phyloP scores from a whole-genome alignment of 2,113 vertebrate genomes.

The Myotis lucifugus region DNA sequence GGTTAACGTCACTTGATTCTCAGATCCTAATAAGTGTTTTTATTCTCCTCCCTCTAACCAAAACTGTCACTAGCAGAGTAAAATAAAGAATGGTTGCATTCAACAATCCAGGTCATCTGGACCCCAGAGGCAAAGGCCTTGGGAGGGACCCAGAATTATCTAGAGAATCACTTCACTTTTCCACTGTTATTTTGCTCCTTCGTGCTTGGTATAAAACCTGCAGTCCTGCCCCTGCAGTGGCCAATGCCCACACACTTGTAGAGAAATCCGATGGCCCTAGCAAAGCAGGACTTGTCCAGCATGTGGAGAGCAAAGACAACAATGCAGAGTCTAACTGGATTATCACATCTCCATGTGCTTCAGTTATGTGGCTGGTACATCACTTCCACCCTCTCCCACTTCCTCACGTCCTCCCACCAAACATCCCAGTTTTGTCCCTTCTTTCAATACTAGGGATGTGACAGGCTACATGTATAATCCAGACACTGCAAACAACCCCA shows the following conservation, averaged over 20 bases:
- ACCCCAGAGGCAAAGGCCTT: neutral
- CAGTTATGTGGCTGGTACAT: neutral
- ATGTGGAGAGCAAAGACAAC: neutral
- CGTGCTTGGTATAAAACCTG: neutral
- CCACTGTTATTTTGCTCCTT: neutral
- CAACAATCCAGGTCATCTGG: neutral
- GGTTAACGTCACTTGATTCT: neutral
- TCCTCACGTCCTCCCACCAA: neutral
- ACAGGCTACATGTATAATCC: neutral
- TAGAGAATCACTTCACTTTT: neutral
- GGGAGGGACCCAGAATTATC: neutral
- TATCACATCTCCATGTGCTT: neutral
- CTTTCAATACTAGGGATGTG: neutral
- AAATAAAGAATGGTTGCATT: neutral
- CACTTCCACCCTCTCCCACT: neutral
- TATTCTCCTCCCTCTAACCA: neutral
- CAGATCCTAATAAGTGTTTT: neutral
- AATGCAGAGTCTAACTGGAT: neutral
- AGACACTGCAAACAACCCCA: neutral
- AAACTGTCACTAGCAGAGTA: conserved; percentile 9
- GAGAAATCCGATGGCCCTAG: neutral
- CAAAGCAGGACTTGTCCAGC: neutral
- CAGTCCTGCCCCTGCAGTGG: neutral
- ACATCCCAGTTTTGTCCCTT: neutral
- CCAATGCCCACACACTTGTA: neutral